Evolutionary conservation across 1,140 invertebrate species (phyloP).

Genomic region (Solenopsis invicta): DNA sequence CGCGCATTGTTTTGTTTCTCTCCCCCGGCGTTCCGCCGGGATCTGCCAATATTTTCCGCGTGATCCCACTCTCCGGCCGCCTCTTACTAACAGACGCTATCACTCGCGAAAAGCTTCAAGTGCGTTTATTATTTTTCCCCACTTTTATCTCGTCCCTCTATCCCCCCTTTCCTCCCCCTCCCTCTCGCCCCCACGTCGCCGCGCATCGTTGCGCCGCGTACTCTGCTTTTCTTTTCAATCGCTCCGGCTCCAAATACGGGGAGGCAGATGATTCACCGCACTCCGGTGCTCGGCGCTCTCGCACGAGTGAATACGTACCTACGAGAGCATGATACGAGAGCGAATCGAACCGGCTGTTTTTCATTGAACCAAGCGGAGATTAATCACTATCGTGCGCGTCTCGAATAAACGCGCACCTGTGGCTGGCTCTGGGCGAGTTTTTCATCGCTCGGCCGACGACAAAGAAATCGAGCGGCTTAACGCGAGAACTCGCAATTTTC

Average conservation of each 20-base stretch:
- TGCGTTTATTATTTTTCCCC: constrained; percentile 73
- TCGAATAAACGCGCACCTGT: constrained; percentile 74
- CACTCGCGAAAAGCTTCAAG: constrained; percentile 67
- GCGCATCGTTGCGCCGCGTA: neutral
- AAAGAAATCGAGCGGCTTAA: constrained; percentile 57
- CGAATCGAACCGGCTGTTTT: constrained; percentile 59
- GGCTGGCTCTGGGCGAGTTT: constrained; percentile 67
- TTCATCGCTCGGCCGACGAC: constrained; percentile 65
- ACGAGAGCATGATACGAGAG: constrained; percentile 63
- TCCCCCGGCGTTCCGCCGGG: constrained; percentile 19
- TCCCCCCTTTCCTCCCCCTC: neutral
- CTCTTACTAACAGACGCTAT: constrained; percentile 37
- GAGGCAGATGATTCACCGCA: constrained; percentile 56
- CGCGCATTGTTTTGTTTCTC: constrained; percentile 22
- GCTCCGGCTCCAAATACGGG: constrained; percentile 11
- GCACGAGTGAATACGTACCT: constrained; percentile 58
- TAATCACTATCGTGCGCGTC: constrained; percentile 71
- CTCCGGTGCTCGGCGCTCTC: constrained; percentile 1
- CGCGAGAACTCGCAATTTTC: constrained; percentile 26
- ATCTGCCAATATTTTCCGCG: constrained; percentile 50
- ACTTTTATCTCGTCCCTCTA: too few species aligned
- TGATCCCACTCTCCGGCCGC: neutral
- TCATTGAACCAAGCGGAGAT: constrained; percentile 53
- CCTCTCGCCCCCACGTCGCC: neutral
- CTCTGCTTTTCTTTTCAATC: constrained; percentile 38